Evolutionary conservation across 2,888 invertebrate genomes (phyloP), one percentile per base, ranked within the genome.

Genomic region (Oligia strigilis): DNA sequence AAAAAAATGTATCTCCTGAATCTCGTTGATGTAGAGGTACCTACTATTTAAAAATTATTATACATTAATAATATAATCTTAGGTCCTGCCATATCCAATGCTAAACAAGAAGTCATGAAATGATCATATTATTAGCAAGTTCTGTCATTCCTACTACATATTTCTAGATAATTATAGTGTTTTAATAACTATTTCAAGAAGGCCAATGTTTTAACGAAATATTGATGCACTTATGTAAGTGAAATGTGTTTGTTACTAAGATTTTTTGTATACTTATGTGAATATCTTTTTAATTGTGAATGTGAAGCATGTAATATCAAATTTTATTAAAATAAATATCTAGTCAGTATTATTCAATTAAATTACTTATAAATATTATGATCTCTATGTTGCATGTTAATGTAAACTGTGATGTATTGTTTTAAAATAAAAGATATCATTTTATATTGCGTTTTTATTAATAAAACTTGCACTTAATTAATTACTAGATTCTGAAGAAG

Each of bases 401-500:
- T 66, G 75, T 77, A 65, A 86, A 81, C 74, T 72, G 72, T 77
- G 78, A 80, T 82, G 58, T 78, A 77, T 74, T 78, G 52, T 64
- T 77, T 87, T 19, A 70, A 89, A 65, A 82, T 78, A 86, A 86
- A 80, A 72, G 4, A 46, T 67, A 58, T 69, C 8, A 72, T 67
- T 72, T 49, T 62, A 81, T n/a, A 67, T 9, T 49, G 17, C 6
- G 17, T 14, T 78, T 81, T 83, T 70, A 82, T 75, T 72, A 72
- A 6, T 8, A 62, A 65, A 46, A 65, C 23, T 74, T 75, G 43
- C 29, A 77, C 23, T 19, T 43, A 88, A 40, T 83, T 88, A 90
- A 85, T 84, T 84, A 88, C 87, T 91, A 72, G 92, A 92, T 77
- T 89, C 90, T 75, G 92, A 93, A n/a, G 96, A 93, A n/a, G 96